Evolutionary conservation across 2,113 vertebrate genomes (phyloP), one percentile per base, ranked within the genome.

Genomic region (Rissa tridactyla): DNA sequence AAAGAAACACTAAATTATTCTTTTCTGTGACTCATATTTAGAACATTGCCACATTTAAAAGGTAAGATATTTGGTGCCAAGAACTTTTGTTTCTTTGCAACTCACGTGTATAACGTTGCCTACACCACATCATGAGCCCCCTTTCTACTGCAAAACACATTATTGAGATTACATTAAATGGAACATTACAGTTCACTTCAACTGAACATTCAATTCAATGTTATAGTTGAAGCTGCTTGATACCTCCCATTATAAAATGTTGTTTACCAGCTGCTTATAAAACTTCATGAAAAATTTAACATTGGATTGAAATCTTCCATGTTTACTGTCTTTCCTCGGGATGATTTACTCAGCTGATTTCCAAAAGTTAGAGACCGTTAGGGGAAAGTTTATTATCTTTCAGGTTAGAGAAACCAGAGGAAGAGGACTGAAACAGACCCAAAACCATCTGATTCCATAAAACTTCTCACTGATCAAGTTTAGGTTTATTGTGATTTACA

Each of bases 11-110:
- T 49, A 71, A 79, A 93, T 71, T 92, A 91, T 89, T 85, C 52
- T 15, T 8, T 95, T 95, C 40, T 58, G 69, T 89, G 77, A 94
- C 73, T 95, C 95, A 92, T 58, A 80, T 95, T 96, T 89, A 91
- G 83, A 80, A 86, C 36, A 81, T 44, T 57, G 54, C 34, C 68
- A 94, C 69, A 62, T 89, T 71, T 68, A 68, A 96, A 94, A 90
- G 58, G 38, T 80, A 91, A 94, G 82, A 73, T 68, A 80, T 49
- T 94, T 91, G 47, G 52, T 85, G 40, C 44, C 80, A 92, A 57
- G 51, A 87, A 91, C 77, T 89, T 92, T 60, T 86, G 80, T 89
- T 95, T 95, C 86, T 81, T 88, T 3, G 1, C n/a, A 92, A 38
- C 77, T 95, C 91, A 90, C 8, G 1, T 82, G 73, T 85, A 69